Base-by-base conservation (phyloP, 1,140 invertebrate species). In the Saccostrea echinata region DNA sequence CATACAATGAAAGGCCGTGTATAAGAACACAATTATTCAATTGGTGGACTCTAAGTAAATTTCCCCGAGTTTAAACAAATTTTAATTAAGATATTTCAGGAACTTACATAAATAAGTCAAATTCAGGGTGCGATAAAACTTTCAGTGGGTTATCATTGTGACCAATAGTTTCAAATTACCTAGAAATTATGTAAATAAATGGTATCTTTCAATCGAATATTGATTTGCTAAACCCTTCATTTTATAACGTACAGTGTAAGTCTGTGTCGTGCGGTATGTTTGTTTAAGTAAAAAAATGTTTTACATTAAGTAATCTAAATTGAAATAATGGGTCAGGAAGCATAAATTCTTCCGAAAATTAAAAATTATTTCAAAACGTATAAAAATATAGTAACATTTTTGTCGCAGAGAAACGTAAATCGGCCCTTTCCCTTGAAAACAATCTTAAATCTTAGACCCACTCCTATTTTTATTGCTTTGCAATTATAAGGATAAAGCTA, bases 171-270 rank as follows among this genome's bases (percentile, higher is more conserved):
- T 33, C 24, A 76, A 76, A 30, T 27, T 76, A 16, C 68, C 68
- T 30, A 27, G 68, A 30, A 30, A 76, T 76, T 76, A 11, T 16
- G 30, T 76, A 27, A 35, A 76, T 76, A 76, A 76, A 76, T 76
- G 68, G 27, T 76, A 76, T 76, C 68, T 76, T 33, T 76, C 68
- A 30, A 33, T 76, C 27, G 68, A 76, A 30, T 35, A 76, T 76
- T 33, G 68, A 27, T 76, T 76, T 61, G n/a, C 55, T 18, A 8
- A 6, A 61, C 55, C 55, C 55, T n/a, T 18, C 16, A 21, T 61
- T 61, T 61, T 21, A 61, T n/a, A 21, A 21, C 21, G 55, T 61
- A 21, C 55, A 61, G 18, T 61, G 43, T 43, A 43, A 43, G 9
- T 43, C 43, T 43, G 9, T 43, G 43, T 43, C 43, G 1, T 43